These are phyloP conservation scores for Mactromeris polynyma DNA, from an alignment of 2,888 invertebrate species.

Conservation along the genomic window DNA sequence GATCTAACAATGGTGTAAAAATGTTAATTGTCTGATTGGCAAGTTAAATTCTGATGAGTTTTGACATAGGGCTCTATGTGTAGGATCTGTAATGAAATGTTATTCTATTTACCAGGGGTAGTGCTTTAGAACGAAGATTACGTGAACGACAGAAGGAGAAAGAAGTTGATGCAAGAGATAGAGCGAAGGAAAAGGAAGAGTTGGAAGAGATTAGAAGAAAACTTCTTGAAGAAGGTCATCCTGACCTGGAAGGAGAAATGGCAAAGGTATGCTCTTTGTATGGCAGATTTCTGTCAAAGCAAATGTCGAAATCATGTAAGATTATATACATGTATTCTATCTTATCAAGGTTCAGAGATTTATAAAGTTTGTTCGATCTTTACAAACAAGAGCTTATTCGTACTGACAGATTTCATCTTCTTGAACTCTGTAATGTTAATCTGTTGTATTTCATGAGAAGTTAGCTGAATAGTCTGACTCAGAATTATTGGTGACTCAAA, in stretches of 20 bases:
- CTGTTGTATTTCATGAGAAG: too few species aligned
- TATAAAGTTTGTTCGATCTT: too few species aligned
- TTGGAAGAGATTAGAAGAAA: constrained; percentile 93
- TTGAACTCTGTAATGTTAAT: too few species aligned
- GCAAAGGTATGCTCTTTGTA: constrained; percentile 79
- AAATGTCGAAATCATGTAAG: not conserved
- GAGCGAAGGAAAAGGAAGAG: constrained; percentile 94
- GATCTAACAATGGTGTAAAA: too few species aligned
- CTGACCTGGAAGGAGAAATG: constrained; percentile 88
- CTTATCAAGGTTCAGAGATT: too few species aligned
- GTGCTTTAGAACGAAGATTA: constrained; percentile 95
- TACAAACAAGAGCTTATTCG: too few species aligned
- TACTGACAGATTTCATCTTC: too few species aligned
- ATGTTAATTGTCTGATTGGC: not conserved
- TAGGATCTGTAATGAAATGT: not conserved
- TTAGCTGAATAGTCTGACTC: too few species aligned
- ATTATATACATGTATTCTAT: too few species aligned
- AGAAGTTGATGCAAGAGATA: constrained; percentile 95
- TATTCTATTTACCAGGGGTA: constrained; percentile 83
- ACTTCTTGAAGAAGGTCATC: constrained; percentile 89
- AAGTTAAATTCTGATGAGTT: not conserved
- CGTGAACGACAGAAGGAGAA: constrained; percentile 97
- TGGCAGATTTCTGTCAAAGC: not conserved
- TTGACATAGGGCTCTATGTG: not conserved
- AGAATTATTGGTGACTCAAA: too few species aligned